Evolutionary conservation across 2,888 invertebrate species (phyloP).

Genomic region (Thymelicus acteon): DNA sequence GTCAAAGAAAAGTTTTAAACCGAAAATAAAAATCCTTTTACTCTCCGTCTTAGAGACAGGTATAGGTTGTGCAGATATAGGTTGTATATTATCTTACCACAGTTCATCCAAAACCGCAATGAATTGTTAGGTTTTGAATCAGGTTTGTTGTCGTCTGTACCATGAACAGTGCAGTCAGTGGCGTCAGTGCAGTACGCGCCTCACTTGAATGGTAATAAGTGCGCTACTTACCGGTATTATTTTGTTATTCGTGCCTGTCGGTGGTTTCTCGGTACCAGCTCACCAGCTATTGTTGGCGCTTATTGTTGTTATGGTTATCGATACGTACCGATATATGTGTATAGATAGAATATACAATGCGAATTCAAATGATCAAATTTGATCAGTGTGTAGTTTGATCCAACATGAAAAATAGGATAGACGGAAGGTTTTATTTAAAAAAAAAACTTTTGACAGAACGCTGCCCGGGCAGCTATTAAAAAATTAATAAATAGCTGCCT

Average conservation of each 20-base stretch:
- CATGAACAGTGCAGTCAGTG: neutral
- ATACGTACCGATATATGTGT: neutral
- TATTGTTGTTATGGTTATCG: constrained; percentile 6
- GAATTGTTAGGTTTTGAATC: neutral
- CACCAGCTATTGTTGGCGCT: constrained; percentile 12
- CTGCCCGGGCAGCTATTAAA: too few species aligned
- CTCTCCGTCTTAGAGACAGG: too few species aligned
- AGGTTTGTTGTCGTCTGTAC: neutral
- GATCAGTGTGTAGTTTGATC: too few species aligned
- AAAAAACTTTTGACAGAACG: too few species aligned
- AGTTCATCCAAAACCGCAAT: too few species aligned
- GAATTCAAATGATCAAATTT: neutral
- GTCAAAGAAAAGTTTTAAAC: too few species aligned
- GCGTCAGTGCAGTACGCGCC: neutral
- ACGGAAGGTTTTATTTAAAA: too few species aligned
- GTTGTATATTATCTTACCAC: too few species aligned
- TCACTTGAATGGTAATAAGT: constrained; percentile 27
- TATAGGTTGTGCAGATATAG: too few species aligned
- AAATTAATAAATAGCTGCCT: too few species aligned
- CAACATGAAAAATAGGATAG: too few species aligned
- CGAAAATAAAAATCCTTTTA: too few species aligned
- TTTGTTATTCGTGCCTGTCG: constrained; percentile 21
- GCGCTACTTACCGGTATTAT: constrained; percentile 25
- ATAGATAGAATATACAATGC: neutral
- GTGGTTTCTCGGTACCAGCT: constrained; percentile 17